Percentiles rank a stretch among this genome's conserved stretches.
These are phyloP conservation scores for Fulmarus glacialis DNA, from an alignment of 2,113 vertebrate genomes.

Conservation along the genomic window DNA sequence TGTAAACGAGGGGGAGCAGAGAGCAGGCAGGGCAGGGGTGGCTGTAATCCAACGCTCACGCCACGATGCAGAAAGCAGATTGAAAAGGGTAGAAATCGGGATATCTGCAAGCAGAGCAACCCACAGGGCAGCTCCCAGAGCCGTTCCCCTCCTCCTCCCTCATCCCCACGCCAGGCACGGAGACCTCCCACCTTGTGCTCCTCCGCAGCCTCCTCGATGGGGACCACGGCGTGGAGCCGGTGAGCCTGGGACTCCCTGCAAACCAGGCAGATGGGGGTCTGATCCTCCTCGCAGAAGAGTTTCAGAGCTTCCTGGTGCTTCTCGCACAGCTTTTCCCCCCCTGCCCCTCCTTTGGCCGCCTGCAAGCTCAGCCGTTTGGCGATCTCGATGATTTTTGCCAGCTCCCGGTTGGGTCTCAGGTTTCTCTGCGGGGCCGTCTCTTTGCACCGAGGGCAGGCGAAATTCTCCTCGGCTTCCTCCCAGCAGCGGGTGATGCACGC, in stretches of 20 bases:
- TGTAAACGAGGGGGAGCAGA: not conserved
- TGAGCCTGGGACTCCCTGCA: slow-evolving; percentile 79
- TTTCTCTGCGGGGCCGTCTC: slow-evolving; percentile 21
- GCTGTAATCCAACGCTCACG: not conserved
- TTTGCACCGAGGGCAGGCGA: slow-evolving; percentile 70
- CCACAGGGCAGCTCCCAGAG: not conserved
- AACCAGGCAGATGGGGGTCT: slow-evolving; percentile 77
- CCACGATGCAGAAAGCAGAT: not conserved
- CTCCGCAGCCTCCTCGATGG: slow-evolving; percentile 79
- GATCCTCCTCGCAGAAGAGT: slow-evolving; percentile 86
- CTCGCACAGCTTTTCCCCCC: slow-evolving; percentile 53
- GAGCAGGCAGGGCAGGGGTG: not conserved
- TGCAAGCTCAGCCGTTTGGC: slow-evolving; percentile 70
- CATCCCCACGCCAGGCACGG: accelerated
- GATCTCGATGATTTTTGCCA: slow-evolving; percentile 81
- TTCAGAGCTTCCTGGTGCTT: slow-evolving; percentile 81
- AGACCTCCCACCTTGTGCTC: slow-evolving; percentile 76
- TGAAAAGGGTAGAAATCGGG: not conserved
- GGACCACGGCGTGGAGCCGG: slow-evolving; percentile 74
- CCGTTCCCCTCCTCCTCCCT: accelerated
- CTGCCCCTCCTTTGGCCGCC: accelerated
- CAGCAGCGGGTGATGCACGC: slow-evolving; percentile 69
- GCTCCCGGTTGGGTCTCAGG: slow-evolving; percentile 80
- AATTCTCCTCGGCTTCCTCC: not conserved
- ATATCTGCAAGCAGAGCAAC: accelerated